phyloP scores from a whole-genome alignment of 1,140 invertebrate species.

The Agrilus planipennis region DNA sequence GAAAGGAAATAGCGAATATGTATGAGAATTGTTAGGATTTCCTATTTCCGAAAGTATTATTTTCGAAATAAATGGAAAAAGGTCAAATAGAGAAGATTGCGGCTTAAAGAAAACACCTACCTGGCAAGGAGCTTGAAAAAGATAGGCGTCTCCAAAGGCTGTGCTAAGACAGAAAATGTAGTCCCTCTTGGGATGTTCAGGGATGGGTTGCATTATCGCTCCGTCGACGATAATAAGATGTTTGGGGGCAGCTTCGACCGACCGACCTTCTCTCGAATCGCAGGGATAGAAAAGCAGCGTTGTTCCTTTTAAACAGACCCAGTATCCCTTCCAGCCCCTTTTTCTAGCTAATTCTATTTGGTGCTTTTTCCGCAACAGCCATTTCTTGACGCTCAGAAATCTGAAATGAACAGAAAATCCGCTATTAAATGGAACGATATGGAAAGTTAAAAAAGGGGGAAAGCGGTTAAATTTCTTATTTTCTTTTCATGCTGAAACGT shows the following conservation, averaged over 20 bases:
- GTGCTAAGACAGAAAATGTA: constrained; percentile 97
- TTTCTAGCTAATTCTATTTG: constrained; percentile 92
- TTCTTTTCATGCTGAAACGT: too few relatives aligned
- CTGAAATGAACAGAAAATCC: too few relatives aligned
- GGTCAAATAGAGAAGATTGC: too few relatives aligned
- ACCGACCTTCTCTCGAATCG: constrained; percentile 80
- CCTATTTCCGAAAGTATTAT: too few relatives aligned
- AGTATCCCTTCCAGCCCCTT: constrained; percentile 95
- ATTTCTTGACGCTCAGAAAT: constrained; percentile 96
- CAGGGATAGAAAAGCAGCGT: constrained; percentile 94
- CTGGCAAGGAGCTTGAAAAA: constrained; percentile 84
- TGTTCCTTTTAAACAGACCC: constrained; percentile 95
- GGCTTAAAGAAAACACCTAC: constrained; percentile 39
- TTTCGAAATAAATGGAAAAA: too few relatives aligned
- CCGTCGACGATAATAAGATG: constrained; percentile 95
- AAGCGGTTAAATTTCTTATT: too few relatives aligned
- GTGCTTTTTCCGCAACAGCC: constrained; percentile 91
- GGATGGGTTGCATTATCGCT: constrained; percentile 95
- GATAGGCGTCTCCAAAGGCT: constrained; percentile 93
- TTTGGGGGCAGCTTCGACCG: constrained; percentile 84
- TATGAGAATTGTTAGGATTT: too few relatives aligned
- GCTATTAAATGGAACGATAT: too few relatives aligned
- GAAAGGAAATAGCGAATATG: too few relatives aligned
- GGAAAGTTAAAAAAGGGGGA: too few relatives aligned
- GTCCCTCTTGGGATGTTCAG: constrained; percentile 94